phyloP scores from a whole-genome alignment of 2,113 vertebrate species.

The Hepsetus odoe region DNA sequence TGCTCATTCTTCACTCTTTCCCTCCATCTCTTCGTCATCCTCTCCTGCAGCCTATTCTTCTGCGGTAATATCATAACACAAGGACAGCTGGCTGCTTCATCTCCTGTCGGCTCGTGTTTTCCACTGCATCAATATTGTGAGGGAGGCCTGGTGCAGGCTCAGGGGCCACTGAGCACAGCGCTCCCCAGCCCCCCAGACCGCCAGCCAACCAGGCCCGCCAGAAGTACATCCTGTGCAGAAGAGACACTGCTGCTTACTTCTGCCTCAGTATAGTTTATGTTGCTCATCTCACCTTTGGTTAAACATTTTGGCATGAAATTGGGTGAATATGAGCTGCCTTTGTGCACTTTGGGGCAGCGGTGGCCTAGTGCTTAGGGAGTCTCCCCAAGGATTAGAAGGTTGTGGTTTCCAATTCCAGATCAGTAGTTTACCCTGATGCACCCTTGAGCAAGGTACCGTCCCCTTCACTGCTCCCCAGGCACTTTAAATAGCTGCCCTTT shows the following conservation, averaged over 20 bases:
- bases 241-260: background rate
- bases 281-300: background rate
- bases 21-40: constrained; percentile 13
- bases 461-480: too few species aligned
- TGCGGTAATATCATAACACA: constrained; percentile 61
- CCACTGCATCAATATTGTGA: constrained; percentile 62
- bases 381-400: too few species aligned
- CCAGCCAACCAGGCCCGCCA: constrained; percentile 41
- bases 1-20: background rate
- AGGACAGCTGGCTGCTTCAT: constrained; percentile 71
- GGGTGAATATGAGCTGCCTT: too few species aligned
- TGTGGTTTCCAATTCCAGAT: too few species aligned
- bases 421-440: too few species aligned
- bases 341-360: too few species aligned
- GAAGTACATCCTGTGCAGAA: constrained; percentile 21
- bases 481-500: too few species aligned
- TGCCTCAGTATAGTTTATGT: too few species aligned
- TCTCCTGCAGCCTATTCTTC: constrained; percentile 49
- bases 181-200: background rate
- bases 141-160: constrained; percentile 57
- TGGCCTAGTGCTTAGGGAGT: too few species aligned
- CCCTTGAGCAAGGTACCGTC: too few species aligned
- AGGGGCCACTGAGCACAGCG: constrained; percentile 52
- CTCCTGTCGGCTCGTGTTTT: constrained; percentile 64
- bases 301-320: too few species aligned